Conservation (phyloP, 2,797 vertebrate genomes). For the Coluber constrictor region DNA sequence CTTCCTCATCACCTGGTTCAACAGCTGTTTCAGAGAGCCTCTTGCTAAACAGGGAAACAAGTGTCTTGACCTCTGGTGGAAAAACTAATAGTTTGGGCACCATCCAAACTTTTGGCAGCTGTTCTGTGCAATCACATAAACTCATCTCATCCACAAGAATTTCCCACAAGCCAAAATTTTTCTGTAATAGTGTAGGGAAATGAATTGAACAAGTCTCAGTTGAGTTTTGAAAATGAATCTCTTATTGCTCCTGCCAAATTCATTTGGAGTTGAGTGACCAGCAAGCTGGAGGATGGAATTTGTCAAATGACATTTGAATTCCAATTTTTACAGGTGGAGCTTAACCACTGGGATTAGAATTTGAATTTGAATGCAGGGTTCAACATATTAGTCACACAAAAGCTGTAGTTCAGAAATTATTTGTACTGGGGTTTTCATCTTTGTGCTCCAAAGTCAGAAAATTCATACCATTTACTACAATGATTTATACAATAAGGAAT, state of each 20-base stretch:
- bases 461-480: background rate
- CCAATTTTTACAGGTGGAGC: background rate
- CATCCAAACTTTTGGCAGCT: background rate
- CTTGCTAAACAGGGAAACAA: background rate
- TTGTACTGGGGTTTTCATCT: background rate
- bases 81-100: background rate
- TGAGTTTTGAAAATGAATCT: background rate
- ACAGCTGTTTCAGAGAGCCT: conserved; percentile 1
- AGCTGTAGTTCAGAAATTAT: conserved; percentile 3
- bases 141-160: background rate
- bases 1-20: background rate
- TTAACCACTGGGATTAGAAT: background rate
- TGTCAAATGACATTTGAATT: background rate
- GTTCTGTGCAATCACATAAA: background rate
- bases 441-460: background rate
- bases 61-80: background rate
- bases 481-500: background rate
- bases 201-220: background rate
- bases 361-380: background rate
- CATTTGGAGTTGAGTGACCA: background rate
- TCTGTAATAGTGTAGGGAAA: background rate
- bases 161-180: background rate
- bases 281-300: background rate
- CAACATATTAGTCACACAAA: background rate
- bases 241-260: background rate